A percentile compares a stretch with the other conserved stretches of the same genome.
Conservation (phyloP, 2,888 invertebrate species). For the Bhutanitis thaidina region DNA sequence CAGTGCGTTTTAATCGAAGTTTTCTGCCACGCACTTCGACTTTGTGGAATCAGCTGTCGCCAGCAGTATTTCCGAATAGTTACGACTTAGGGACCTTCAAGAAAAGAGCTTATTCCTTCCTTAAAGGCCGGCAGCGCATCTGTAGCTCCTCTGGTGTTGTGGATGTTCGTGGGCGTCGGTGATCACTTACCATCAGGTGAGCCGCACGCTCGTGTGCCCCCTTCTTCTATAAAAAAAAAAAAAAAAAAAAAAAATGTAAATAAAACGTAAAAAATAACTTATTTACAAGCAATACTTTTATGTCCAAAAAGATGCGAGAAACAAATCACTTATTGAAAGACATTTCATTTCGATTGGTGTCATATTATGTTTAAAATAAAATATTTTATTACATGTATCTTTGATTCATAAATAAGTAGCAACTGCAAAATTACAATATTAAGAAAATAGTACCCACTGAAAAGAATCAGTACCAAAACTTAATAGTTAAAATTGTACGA, state of each 20-base stretch:
- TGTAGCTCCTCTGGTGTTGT: no score
- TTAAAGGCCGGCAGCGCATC: no score
- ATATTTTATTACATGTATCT: neutral
- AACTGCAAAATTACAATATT: slow-evolving; percentile 5
- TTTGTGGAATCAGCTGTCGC: no score
- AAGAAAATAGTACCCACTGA: neutral
- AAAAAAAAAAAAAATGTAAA: slow-evolving; percentile 61
- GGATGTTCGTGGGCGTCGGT: no score
- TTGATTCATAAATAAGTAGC: slow-evolving; percentile 1
- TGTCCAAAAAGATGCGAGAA: slow-evolving; percentile 15
- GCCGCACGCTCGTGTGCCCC: no score
- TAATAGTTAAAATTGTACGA: neutral
- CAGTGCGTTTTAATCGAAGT: no score
- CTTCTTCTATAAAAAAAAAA: no score
- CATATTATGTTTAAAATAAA: neutral
- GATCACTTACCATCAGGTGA: no score
- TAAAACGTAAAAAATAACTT: slow-evolving; percentile 64
- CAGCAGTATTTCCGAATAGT: no score
- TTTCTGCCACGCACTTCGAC: no score
- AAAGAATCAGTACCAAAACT: neutral
- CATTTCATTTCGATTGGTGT: neutral
- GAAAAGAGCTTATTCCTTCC: no score
- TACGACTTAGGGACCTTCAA: no score
- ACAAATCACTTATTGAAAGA: neutral
- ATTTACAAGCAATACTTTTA: slow-evolving; percentile 58